Base-by-base conservation (phyloP, 2,888 invertebrate species). In the Morpho achilles region DNA sequence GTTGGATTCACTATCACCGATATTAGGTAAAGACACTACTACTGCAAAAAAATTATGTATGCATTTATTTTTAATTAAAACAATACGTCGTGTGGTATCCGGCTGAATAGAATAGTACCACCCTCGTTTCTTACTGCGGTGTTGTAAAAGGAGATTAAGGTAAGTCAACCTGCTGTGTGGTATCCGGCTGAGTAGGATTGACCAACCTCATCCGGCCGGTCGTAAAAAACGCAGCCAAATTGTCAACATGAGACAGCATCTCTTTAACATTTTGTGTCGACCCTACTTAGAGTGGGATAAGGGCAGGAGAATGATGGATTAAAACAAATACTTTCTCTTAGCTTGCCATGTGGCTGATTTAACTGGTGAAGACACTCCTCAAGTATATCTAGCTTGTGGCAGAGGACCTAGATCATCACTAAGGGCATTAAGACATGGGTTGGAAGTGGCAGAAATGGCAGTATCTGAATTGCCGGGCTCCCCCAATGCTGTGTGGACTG, bases 401-500 rank as follows among this genome's bases (percentile, higher is more conserved):
- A 92, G 99, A 63, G 99, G 99, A 0, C 96, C 99, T 0, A 92
- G 99, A 49, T 99, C 99, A 0, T 96, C 98, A 0, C 82, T 99
- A 49, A 92, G 98, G 74, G 98, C 99, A 0, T 87, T 99, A 8
- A 93, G 99, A 32, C 99, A 99, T 84, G 99, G 99, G 70, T 91
- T 99, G 53, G 99, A 99, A 92, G 99, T 99, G 1, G 97, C 98
- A 0, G 99, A 99, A 89, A 99, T 99, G 99, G 99, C 99, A 60
- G 99, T 99, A 3, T 99, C 99, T 32, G 99, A 99, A 85, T 91
- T 99, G 69, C 99, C 99, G n/a, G 99, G 99, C 77, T 99, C 98
- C 77, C 99, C 99, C 2, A 99, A 99, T 91, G 99, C 99, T 72
- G 99, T 99, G 2, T 99, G 99, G 99, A 99, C 99, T 41, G 99